Base-by-base conservation (phyloP, 1,140 invertebrate genomes). In the Globodera rostochiensis region DNA sequence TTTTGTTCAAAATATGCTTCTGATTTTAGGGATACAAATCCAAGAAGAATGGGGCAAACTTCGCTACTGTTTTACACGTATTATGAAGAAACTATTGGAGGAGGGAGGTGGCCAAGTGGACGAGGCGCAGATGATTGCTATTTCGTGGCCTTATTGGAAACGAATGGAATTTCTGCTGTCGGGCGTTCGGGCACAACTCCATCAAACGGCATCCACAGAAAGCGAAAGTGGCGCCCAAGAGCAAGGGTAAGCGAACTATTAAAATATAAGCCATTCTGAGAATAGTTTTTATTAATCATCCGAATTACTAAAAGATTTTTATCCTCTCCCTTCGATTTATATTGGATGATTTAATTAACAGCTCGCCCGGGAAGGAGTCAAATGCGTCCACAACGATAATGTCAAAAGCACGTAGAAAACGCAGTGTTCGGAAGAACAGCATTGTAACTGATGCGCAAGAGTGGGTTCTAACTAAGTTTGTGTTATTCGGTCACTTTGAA, bases 41-140 rank as follows among this genome's bases (percentile, higher is more conserved):
- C 81, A 82, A 53, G 81, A 82, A 49, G 81, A 82, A 82, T 82
- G 81, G 81, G 81, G 81, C 4, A 82, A 82, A 82, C 49, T 82
- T 73, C 81, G 81, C 50, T 82, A 82, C 25, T 82, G 81, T 74
- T 82, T 82, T 70, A 81, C 78, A 19, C 79, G 81, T 7, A 82
- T 82, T 47, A 53, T 82, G n/a, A 82, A 82, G 78, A 82, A 82
- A 66, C 47, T 80, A 36, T 64, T 69, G 66, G 76, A 78, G 66
- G 76, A 78, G 1, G 76, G 57, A n/a, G 21, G 46, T 70, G 70
- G 66, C 11, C 15, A 46, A 49, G 46, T 82, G 19, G 53, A 46
- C 19, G 57, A 82, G 4, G 60, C 64, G 49, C 69, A 82, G 66
- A n/a, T 60, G 46, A 49, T 47, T 15, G 67, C 79, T n/a, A 73